Conservation (phyloP, 1,140 invertebrate species). For the Drosophila ananassae region DNA sequence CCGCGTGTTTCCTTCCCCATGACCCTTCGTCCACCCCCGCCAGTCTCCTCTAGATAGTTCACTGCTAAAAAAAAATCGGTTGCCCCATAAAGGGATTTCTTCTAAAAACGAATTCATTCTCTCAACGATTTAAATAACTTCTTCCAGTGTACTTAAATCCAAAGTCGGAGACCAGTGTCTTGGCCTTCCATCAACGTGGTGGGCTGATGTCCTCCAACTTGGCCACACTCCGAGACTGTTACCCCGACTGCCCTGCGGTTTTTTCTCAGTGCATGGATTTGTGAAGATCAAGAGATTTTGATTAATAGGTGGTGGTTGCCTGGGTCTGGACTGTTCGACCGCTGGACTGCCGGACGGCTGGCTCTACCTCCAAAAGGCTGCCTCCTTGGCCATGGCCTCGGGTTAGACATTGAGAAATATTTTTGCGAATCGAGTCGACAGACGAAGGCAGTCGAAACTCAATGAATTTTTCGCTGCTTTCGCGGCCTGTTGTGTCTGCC, state of each 20-base stretch:
- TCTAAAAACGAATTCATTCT: not conserved
- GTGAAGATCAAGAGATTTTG: conserved; percentile 80
- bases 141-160: conserved; percentile 17
- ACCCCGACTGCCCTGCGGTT: not conserved
- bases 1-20: conserved; percentile 40
- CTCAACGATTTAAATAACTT: not conserved
- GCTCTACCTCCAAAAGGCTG: conserved; percentile 12
- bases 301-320: conserved; percentile 76
- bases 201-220: conserved; percentile 59
- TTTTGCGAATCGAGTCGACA: conserved; percentile 77
- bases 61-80: not conserved
- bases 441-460: conserved; percentile 64
- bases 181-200: conserved; percentile 73
- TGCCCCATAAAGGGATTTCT: not conserved
- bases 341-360: not conserved
- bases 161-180: conserved; percentile 24
- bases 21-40: conserved; percentile 20
- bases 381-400: conserved; percentile 50
- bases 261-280: conserved; percentile 70
- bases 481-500: conserved; percentile 3
- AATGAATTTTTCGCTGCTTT: conserved; percentile 54
- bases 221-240: conserved; percentile 54
- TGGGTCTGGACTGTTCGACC: conserved; percentile 16
- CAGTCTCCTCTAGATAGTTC: conserved; percentile 5
- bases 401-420: conserved; percentile 81